Percentiles rank a stretch among this genome's conserved stretches.
These are phyloP conservation scores for Phylloscopus whistleri DNA, from an alignment of 2,113 vertebrate species.

Conservation along the genomic window DNA sequence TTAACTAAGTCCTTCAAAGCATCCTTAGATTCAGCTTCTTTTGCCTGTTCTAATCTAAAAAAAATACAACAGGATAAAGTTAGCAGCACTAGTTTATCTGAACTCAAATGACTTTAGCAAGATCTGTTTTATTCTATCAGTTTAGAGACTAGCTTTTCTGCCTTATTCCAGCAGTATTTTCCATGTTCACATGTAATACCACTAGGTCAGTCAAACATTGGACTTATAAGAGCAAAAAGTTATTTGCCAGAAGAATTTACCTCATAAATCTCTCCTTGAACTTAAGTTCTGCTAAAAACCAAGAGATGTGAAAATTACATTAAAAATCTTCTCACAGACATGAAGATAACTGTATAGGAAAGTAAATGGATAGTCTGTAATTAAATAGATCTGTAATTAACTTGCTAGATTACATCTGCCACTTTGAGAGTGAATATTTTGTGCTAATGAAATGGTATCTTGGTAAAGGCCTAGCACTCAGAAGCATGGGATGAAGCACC, in stretches of 20 bases:
- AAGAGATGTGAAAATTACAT: background rate
- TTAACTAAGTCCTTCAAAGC: conserved; percentile 95
- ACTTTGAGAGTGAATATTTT: background rate
- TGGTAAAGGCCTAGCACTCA: background rate
- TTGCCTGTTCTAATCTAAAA: conserved; percentile 92
- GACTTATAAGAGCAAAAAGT: background rate
- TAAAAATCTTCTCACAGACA: background rate
- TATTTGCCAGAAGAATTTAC: background rate
- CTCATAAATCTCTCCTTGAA: background rate
- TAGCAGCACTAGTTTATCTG: background rate
- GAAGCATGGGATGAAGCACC: background rate
- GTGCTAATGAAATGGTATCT: background rate
- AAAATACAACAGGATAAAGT: background rate
- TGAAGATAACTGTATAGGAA: background rate
- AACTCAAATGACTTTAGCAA: background rate
- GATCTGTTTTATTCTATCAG: background rate
- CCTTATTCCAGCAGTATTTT: background rate
- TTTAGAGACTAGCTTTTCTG: background rate
- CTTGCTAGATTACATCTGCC: background rate
- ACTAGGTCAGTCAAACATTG: background rate
- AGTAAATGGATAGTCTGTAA: background rate
- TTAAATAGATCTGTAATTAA: background rate
- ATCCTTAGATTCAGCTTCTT: conserved; percentile 94
- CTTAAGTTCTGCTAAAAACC: background rate
- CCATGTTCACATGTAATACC: background rate